Base-by-base conservation (phyloP, 2,797 vertebrate genomes). In the Liparis tanakae region DNA sequence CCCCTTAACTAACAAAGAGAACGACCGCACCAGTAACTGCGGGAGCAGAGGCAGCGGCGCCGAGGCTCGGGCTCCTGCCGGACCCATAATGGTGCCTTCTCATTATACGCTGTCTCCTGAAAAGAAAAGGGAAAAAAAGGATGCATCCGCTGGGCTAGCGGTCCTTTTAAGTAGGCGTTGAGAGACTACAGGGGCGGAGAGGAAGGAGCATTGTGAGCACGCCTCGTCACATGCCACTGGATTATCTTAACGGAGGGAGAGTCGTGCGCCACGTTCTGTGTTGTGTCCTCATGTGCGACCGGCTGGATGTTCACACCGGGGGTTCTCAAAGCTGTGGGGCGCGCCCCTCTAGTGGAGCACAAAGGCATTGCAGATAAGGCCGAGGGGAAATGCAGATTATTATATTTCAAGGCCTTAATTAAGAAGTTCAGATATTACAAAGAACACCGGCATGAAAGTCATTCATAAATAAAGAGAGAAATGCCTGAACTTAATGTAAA, bases 1-100 rank as follows among this genome's bases (percentile, higher is more conserved):
- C 77, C 84, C 87, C 88, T 91, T 90, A 92, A 89, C 89, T 89
- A 92, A 91, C 88, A 91, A 90, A 91, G 85, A 84, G 83, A 86
- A 79, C 76, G 78, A 87, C 82, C 85, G 86, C 78, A 81, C 59
- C 86, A 84, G 79, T 81, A 88, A 88, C 88, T 76, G 86, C 88
- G 84, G 81, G 59, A 76, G 79, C 63, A 64, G 80, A 81, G 66
- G 79, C 63, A n/a, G 71, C 81, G 58, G 80, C 69, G 61, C 66
- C 58, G 78, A 81, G 84, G 67, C 78, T 67, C 76, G 34, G 75
- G 70, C 79, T 88, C 87, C 80, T 85, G 79, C 78, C 83, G 87
- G 83, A 92, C 70, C 82, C 80, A 78, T 92, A 87, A 91, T 87
- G 79, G 78, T 60, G 84, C 81, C 81, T 87, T 88, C 88, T 92